Base-by-base conservation (phyloP, 2,888 invertebrate genomes). In the Alcis repandata region DNA sequence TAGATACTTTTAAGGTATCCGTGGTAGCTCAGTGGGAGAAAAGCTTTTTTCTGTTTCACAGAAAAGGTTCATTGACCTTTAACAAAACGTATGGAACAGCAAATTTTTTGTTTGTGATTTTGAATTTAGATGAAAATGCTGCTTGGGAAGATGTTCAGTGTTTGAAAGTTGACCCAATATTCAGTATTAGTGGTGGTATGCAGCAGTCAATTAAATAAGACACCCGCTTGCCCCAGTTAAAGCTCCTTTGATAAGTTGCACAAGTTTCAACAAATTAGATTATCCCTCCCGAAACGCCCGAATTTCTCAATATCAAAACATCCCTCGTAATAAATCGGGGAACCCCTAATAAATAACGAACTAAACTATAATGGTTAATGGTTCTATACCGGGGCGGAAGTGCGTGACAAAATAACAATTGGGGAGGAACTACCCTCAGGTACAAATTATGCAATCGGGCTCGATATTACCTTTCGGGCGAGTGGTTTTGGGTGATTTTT, bases 291-390 rank as follows among this genome's bases (percentile, higher is more conserved):
- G 46, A 46, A 36, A 19, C 38, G 20, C 46, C 57, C 22, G 54
- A 64, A 64, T 59, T 49, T 57, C 65, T 57, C 65, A 66, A 66
- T 66, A 66, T 57, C 65, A 60, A 66, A 66, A 60, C 57, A 57
- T 49, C 56, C 65, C 60, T 56, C 20, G 51, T 59, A 53, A 59
- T 64, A 65, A 66, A 67, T 67, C 67, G 56, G 52, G 56, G 45
- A 59, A 46, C 59, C 56, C 67, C 58, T 66, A 57, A 67, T 67
- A 67, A 67, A 67, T 67, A 67, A 63, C 59, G 33, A 67, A 63
- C 63, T 46, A 67, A 65, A 67, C 66, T 62, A 67, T 67, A 67
- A 67, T 67, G 54, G 43, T 43, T 65, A 65, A 65, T 65, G 60
- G 51, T 54, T 64, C 54, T 56, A 53, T 54, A 63, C 49, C 53